Evolutionary conservation across 2,113 vertebrate species (phyloP).

Genomic region (Pteruthius melanotis): DNA sequence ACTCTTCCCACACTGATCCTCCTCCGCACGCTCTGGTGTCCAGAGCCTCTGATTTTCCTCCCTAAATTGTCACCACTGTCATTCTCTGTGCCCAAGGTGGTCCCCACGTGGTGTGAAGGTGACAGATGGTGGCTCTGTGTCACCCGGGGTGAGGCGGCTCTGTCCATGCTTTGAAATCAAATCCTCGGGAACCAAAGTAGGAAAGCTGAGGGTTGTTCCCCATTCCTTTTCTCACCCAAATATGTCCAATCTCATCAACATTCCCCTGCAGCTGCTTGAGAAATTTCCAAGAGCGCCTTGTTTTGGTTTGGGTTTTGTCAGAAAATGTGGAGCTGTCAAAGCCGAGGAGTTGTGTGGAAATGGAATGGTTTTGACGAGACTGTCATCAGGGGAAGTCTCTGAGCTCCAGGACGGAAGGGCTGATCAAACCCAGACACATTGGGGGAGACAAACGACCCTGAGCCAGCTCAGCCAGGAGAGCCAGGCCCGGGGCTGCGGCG

Average conservation of each 20-base stretch:
- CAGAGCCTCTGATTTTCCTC: not conserved
- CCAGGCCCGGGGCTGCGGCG: fast-evolving
- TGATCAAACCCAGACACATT: slow-evolving; percentile 53
- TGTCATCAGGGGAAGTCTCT: slow-evolving; percentile 46
- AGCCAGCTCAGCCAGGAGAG: not conserved
- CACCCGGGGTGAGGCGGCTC: not conserved
- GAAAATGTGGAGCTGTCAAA: slow-evolving; percentile 59
- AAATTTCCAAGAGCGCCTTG: slow-evolving; percentile 39
- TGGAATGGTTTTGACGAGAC: slow-evolving; percentile 58
- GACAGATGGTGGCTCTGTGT: not conserved
- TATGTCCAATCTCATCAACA: slow-evolving; percentile 45
- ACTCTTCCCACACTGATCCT: not conserved
- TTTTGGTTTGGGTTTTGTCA: slow-evolving; percentile 59
- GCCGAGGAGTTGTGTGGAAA: not conserved
- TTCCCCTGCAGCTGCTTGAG: slow-evolving; percentile 38
- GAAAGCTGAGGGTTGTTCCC: slow-evolving; percentile 22
- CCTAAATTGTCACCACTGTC: not conserved
- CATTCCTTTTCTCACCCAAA: slow-evolving; percentile 55
- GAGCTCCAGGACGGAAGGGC: slow-evolving; percentile 13
- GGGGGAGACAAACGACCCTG: not conserved
- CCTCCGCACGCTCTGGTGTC: not conserved
- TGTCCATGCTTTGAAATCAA: not conserved
- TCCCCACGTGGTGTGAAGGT: not conserved
- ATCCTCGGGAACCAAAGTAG: not conserved
- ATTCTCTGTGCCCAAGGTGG: not conserved